Evolutionary conservation across 64 coral and sea anemone species (phyloP), one percentile per base, ranked within the genome.

Genomic region (Acropora tenuis): DNA sequence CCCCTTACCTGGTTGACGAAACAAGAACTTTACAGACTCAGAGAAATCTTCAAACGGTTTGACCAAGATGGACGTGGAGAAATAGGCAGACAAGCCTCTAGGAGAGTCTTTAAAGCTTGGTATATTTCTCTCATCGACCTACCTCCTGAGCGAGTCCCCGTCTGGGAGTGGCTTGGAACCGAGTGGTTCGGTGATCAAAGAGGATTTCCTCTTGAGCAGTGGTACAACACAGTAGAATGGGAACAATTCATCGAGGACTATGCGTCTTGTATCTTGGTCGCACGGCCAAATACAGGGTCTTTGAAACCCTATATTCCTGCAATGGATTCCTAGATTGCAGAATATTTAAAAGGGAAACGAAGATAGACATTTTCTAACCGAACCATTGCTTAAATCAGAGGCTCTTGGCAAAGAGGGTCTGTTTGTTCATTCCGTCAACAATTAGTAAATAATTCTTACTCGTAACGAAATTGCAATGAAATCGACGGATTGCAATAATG

Each of bases 41-140:
- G 63, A 68, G 50, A 71, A 13, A 90, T 88, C 53, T 94, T 90
- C 50, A 81, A 72, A 86, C 73, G 48, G 4, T 78, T 78, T 4
- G 93, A 94, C 46, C 73, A 75, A 20, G 13, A 48, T 43, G 67
- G 80, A 11, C 48, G 63, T 0, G 93, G 93, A 16, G 13, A 67
- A 57, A 89, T 94, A 42, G 82, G 72, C 19, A 84, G 48, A 67
- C 15, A 45, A n/a, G 68, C 83, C 11, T 65, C 93, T 13, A 65
- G 76, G 16, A 40, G 53, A 59, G 88, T 80, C 0, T 86, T 90
- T 69, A 94, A 85, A 44, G 60, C 79, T 11, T 94, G 93, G 93
- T 94, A 94, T 20, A 60, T 94, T 4, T 94, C 93, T 3, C 41
- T 94, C 9, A 94, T 94, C 40, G 80, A 94, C 43, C 79, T 73